A percentile compares a stretch with the other conserved stretches of the same genome.
Conservation (phyloP, 2,113 vertebrate species). For the Apodemus sylvaticus region DNA sequence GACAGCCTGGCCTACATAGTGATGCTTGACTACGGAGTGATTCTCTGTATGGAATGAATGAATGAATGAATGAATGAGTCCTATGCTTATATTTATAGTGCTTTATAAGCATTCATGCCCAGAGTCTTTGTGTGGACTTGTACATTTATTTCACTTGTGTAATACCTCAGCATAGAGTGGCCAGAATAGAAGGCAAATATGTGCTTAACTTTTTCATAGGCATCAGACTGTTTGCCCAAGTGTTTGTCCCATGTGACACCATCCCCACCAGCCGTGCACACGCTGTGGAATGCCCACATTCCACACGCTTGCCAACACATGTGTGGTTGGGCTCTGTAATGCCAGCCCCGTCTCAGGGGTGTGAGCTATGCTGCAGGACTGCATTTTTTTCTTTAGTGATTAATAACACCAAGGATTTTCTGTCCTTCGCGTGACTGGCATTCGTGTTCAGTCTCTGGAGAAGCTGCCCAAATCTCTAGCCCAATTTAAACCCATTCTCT, state of each 20-base stretch:
- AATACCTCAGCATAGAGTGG: neutral
- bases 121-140: neutral
- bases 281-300: neutral
- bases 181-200: neutral
- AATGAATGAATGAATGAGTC: no score
- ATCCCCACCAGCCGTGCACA: neutral
- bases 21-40: neutral
- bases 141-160: neutral
- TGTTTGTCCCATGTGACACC: neutral
- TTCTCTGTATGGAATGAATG: neutral
- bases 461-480: neutral
- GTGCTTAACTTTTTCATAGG: neutral
- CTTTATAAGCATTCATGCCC: neutral
- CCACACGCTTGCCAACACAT: neutral
- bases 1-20: neutral
- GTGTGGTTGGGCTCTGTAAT: neutral
- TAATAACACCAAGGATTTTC: neutral
- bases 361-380: neutral
- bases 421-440: neutral
- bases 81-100: neutral
- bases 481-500: neutral
- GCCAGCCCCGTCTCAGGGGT: neutral
- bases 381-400: neutral
- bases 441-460: neutral
- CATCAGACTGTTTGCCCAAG: neutral